phyloP scores from a whole-genome alignment of 2,888 invertebrate genomes.

The Timema cristinae region DNA sequence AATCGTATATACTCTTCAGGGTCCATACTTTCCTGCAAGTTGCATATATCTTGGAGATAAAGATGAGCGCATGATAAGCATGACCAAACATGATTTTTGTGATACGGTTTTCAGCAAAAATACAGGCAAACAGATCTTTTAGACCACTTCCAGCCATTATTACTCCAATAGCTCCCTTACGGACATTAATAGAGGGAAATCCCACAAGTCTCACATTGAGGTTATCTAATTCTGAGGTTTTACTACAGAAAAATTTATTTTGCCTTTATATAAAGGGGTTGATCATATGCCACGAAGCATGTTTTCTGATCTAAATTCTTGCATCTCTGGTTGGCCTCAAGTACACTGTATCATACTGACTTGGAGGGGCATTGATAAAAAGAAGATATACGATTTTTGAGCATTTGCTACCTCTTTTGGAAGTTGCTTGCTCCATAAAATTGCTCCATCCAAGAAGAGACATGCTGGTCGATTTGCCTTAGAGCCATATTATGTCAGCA shows the following conservation, averaged over 20 bases:
- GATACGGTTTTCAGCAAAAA: slow-evolving; percentile 6
- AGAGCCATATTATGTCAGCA: slow-evolving; percentile 8
- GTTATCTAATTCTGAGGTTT: background rate
- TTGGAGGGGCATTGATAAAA: background rate
- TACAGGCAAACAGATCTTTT: background rate
- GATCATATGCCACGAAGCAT: background rate
- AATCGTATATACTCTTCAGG: no score
- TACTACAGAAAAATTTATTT: background rate
- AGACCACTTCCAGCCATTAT: background rate
- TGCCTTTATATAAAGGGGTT: background rate
- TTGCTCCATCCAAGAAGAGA: background rate
- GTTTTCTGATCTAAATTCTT: background rate
- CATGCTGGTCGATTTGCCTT: background rate
- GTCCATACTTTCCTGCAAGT: no score
- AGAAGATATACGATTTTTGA: slow-evolving; percentile 4
- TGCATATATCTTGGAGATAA: no score
- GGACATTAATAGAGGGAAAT: background rate
- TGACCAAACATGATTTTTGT: background rate
- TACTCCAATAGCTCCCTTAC: background rate
- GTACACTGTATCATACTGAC: background rate
- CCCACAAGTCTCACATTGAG: background rate
- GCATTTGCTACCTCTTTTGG: background rate
- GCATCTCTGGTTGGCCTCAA: background rate
- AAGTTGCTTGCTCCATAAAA: slow-evolving; percentile 3
- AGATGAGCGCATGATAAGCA: background rate